Evolutionary conservation across 2,113 vertebrate species (phyloP).

Genomic region (Psittacula cyanocephala): DNA sequence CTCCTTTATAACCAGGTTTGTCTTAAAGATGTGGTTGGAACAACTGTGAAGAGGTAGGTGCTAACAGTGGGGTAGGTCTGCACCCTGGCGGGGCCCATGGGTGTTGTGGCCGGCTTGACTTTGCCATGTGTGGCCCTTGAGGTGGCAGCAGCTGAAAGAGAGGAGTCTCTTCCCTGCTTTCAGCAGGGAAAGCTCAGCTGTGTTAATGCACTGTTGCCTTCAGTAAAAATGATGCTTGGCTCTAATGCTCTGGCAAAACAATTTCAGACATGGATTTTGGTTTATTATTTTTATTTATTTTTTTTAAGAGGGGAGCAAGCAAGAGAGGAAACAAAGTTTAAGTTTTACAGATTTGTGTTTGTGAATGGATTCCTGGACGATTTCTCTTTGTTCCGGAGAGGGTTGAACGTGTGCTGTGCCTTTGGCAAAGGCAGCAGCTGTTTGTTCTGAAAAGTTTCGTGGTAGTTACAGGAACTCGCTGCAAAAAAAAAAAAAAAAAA

Average conservation of each 20-base stretch:
- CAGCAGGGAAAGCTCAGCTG: background rate
- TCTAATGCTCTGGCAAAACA: background rate
- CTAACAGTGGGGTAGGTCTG: background rate
- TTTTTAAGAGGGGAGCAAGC: background rate
- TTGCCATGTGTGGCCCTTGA: too few relatives aligned
- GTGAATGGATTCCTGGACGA: background rate
- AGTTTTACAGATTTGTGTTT: background rate
- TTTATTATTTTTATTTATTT: background rate
- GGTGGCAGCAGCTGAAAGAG: background rate
- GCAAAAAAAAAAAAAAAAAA: background rate
- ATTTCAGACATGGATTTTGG: background rate
- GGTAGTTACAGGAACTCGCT: background rate
- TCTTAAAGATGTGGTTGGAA: background rate
- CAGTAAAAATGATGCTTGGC: background rate
- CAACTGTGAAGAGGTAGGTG: background rate
- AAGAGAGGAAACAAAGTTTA: background rate
- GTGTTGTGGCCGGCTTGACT: background rate
- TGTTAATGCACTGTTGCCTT: background rate
- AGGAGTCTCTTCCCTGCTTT: background rate
- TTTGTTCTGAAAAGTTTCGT: background rate
- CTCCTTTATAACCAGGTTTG: background rate
- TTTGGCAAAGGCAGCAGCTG: background rate
- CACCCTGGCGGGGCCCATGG: fast-evolving
- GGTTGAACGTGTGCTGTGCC: background rate
- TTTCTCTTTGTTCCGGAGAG: background rate